Evolutionary conservation across 2,113 vertebrate species (phyloP).

Genomic region (Rhipidura dahli): DNA sequence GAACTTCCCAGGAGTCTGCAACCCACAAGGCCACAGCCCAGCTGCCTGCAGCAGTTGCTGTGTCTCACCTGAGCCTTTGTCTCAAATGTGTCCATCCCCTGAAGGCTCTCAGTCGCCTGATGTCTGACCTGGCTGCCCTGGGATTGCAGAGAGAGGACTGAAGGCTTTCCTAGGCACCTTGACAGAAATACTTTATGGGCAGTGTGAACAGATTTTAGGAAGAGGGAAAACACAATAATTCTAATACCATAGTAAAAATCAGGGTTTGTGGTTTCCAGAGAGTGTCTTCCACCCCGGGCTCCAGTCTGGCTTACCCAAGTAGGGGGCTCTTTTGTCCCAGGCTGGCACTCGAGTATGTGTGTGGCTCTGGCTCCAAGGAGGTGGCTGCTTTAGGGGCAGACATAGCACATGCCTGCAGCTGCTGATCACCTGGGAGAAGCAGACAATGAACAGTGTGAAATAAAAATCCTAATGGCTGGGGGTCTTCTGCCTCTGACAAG

Average conservation of each 20-base stretch:
- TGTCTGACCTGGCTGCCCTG: background rate
- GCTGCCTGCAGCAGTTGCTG: rapidly evolving
- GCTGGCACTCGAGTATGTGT: rapidly evolving
- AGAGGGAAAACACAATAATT: background rate
- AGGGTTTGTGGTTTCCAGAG: background rate
- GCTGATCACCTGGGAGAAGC: background rate
- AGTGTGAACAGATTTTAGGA: background rate
- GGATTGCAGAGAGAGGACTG: background rate
- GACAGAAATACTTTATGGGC: background rate
- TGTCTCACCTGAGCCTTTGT: background rate
- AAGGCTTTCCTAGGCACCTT: background rate
- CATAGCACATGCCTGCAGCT: background rate
- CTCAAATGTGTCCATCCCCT: rapidly evolving
- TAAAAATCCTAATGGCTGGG: background rate
- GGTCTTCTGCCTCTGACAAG: background rate
- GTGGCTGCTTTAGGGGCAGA: background rate
- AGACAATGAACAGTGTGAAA: rapidly evolving
- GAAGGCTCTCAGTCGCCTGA: rapidly evolving
- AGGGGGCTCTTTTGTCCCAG: background rate
- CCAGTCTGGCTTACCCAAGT: background rate
- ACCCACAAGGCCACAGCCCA: background rate
- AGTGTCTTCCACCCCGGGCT: background rate
- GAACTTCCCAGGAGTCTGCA: background rate
- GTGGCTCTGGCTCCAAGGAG: background rate
- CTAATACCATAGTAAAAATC: background rate